A percentile compares a stretch with the other conserved stretches of the same genome.
phyloP scores from a whole-genome alignment of 2,113 vertebrate species.

The Loxodonta africana region DNA sequence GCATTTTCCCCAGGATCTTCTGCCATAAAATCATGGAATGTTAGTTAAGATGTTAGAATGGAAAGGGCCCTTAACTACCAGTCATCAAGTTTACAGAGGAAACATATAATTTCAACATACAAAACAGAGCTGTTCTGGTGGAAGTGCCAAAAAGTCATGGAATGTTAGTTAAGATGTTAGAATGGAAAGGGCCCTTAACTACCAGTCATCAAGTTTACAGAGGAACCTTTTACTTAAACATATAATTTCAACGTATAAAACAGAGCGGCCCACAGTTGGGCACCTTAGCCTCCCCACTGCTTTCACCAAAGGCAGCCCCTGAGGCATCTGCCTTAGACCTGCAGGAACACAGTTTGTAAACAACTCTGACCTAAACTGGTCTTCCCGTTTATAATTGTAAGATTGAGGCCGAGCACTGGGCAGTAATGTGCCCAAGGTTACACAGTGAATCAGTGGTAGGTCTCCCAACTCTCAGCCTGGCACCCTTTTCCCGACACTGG shows the following conservation, averaged over 20 bases:
- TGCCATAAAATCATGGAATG: constrained; percentile 45
- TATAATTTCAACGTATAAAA: not conserved
- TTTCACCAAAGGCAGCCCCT: not conserved
- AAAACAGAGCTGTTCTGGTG: not conserved
- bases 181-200: constrained; percentile 11
- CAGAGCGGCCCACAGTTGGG: not conserved
- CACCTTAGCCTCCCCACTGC: not conserved
- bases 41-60: constrained; percentile 39
- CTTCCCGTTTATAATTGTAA: constrained; percentile 3
- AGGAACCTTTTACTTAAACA: constrained; percentile 30
- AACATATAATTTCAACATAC: not conserved
- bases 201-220: not conserved
- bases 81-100: not conserved
- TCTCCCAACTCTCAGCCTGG: not conserved
- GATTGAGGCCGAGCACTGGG: not conserved
- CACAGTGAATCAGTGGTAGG: not conserved
- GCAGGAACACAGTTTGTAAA: not conserved
- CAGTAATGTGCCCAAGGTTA: not conserved
- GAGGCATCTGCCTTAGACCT: not conserved
- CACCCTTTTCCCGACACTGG: not conserved
- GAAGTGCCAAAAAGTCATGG: no score
- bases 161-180: constrained; percentile 63
- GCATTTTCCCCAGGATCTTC: constrained; percentile 22
- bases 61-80: not conserved
- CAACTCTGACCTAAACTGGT: not conserved